Evolutionary conservation across 2,113 vertebrate genomes (phyloP).

Genomic region (Martes martes): DNA sequence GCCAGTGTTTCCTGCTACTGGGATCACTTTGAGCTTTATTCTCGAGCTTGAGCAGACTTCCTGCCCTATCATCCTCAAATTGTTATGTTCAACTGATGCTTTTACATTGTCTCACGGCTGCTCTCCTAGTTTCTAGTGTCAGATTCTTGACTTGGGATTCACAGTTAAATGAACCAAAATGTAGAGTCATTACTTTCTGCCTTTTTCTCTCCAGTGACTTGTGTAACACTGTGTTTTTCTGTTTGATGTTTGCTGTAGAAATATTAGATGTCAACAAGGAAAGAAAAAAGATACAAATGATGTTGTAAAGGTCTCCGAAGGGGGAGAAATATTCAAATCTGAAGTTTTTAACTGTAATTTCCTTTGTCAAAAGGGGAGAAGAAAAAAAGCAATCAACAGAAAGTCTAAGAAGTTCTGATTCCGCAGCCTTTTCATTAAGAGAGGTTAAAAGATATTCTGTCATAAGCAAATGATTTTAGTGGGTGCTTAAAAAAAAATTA

Average conservation of each 20-base stretch:
- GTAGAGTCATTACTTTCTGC: conserved; percentile 37
- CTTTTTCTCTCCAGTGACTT: conserved; percentile 46
- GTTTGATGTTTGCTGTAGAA: conserved; percentile 40
- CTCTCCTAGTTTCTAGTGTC: neutral
- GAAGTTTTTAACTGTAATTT: neutral
- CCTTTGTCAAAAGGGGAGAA: neutral
- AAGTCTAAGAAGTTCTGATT: neutral
- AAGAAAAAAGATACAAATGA: neutral
- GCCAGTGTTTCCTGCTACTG: neutral
- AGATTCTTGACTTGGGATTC: conserved; percentile 35
- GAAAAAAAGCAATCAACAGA: neutral
- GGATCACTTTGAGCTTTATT: neutral
- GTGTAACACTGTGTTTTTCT: neutral
- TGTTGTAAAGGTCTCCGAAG: neutral
- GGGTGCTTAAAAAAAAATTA: neutral
- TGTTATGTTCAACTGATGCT: neutral
- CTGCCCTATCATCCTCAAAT: neutral
- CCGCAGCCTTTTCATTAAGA: neutral
- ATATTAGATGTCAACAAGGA: conserved; percentile 26
- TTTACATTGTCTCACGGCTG: neutral
- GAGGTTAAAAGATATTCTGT: neutral
- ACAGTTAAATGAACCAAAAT: conserved; percentile 54
- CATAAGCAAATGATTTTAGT: neutral
- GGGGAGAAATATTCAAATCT: neutral
- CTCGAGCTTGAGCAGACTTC: neutral